Base-by-base conservation (phyloP, 2,888 invertebrate species). In the Agrotis segetum region DNA sequence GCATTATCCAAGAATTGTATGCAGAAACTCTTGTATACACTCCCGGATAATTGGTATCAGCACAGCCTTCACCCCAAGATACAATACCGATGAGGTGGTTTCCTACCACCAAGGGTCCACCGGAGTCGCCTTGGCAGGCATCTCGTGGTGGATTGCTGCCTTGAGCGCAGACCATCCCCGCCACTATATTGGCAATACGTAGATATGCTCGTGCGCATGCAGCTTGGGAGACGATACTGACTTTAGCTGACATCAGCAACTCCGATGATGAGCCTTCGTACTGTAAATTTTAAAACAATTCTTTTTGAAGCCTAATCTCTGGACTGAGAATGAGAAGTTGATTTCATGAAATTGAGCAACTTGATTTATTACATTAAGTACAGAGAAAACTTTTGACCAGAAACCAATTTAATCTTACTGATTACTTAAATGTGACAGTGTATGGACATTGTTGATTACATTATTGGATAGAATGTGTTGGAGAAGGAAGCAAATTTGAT, bases 51-150 rank as follows among this genome's bases (percentile, higher is more conserved):
- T 87, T 77, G 2, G 88, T 84, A 58, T 94, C 91, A 9, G 96
- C 97, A 80, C 97, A 97, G 4, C 95, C 96, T 90, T 96, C 96
- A 49, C 97, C 97, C 95, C 96, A 97, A 24, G 97, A 97, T 1
- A 97, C 97, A 62, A 97, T 92, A 53, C 97, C 97, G 61, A 97
- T 88, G 56, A 97, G 88, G 65, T 89, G 87, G 55, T 91, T 91
- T 60, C 92, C 88, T 65, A 92, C 90, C n/a, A 96, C 96, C 47
- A 97, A 87, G 56, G 97, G 97, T n/a, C 97, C 97, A 4, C 97
- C 97, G n/a, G 96, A 96, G 87, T 97, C 97, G 1, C 97, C 97
- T 89, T 96, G 96, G 72, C 96, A 96, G 2, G 96, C 94, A 71
- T 96, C 96, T 70, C 95, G 85, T 0, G 92, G 86, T 3, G 95